phyloP scores from a whole-genome alignment of 2,797 vertebrate genomes.

The Manis javanica region DNA sequence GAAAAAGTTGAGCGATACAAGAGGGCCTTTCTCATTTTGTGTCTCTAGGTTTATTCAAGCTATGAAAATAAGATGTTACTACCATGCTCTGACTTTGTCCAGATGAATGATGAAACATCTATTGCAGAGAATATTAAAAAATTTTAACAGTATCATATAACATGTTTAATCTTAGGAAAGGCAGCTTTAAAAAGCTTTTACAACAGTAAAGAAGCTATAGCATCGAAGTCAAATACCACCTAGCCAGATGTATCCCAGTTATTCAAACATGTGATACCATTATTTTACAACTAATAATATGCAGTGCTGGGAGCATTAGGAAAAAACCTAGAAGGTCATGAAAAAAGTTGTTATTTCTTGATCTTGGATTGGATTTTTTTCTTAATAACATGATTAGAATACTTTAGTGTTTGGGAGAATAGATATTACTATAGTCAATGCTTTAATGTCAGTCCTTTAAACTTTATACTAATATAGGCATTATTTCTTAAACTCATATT shows the following conservation, averaged over 20 bases:
- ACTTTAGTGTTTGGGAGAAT: conserved; percentile 1
- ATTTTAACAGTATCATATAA: neutral
- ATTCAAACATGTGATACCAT: neutral
- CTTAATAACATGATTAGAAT: neutral
- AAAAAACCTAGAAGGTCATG: neutral
- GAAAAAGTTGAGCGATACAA: neutral
- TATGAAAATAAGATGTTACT: conserved; percentile 43
- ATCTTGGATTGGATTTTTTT: neutral
- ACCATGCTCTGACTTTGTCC: neutral
- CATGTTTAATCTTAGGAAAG: conserved; percentile 38
- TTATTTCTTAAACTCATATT: neutral
- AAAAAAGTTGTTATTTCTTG: neutral
- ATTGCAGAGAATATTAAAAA: conserved; percentile 4
- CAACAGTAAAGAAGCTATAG: neutral
- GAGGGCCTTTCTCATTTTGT: neutral
- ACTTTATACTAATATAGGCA: neutral
- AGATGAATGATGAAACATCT: conserved; percentile 42
- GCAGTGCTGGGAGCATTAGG: neutral
- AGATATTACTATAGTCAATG: neutral
- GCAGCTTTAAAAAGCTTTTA: neutral
- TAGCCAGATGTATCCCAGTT: neutral
- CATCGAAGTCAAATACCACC: neutral
- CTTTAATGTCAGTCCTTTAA: neutral
- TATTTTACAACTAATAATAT: neutral
- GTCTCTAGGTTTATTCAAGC: conserved; percentile 17